Base-by-base conservation (phyloP, 1,140 invertebrate species). In the Drosophila tani region DNA sequence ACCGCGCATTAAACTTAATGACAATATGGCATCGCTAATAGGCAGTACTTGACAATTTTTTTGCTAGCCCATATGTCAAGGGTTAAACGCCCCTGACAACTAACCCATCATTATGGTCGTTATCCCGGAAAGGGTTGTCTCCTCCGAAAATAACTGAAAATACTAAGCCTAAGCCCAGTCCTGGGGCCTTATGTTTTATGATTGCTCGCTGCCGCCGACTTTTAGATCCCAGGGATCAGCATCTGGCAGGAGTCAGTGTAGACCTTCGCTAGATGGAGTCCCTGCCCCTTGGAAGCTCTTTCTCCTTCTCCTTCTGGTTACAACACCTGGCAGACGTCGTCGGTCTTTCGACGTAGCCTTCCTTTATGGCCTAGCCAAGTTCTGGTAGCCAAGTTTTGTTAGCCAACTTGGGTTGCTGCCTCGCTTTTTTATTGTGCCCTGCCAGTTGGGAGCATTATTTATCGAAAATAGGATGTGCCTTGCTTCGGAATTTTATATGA, bases 1-100 rank as follows among this genome's bases (percentile, higher is more conserved):
- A 67, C 46, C 77, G 63, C 74, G 78, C 81, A 88, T 87, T 88
- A 76, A 75, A 70, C 51, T 62, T 81, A 84, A 90, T 84, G 84
- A 90, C 81, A 88, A 84, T 85, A 81, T 79, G 78, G 69, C 41
- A 24, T 49, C 51, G 60, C 76, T 87, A 79, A 82, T 74, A 56
- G 19, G 35, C 11, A 40, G 35, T 40, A 66, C 15, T 27, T 58
- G 35, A 56, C 21, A 17, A 35, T 27, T 56, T 75, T 51, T 55
- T 74, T 47, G 21, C 47, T 27, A n/a, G 43, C 57, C 58, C 80
- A 87, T 82, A 79, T 87, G 83, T 77, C 75, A 86, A 68, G 63
- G 67, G 75, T 78, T 86, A 80, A 79, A 58, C 59, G 74, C 49
- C 65, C 70, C 35, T 60, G 56, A 58, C 76, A 79, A 75, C 60